A percentile compares a stretch with the other conserved stretches of the same genome.
These are phyloP conservation scores for Hemiscyllium ocellatum DNA, from an alignment of 2,113 vertebrate genomes.

Conservation along the genomic window DNA sequence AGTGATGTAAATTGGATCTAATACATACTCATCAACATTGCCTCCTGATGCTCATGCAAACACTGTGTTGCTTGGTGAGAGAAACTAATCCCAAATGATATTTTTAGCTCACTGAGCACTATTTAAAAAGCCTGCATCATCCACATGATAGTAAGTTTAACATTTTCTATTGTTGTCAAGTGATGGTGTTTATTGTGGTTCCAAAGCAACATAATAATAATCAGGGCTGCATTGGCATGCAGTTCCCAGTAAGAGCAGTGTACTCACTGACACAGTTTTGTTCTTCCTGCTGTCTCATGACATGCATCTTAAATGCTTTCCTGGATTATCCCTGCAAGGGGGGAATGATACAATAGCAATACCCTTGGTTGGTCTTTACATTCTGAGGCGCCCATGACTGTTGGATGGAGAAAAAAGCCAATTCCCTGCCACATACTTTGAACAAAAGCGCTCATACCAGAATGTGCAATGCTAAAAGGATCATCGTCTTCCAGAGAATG, in stretches of 20 bases:
- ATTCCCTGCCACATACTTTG: background rate
- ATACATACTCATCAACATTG: background rate
- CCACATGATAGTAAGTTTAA: too few species aligned
- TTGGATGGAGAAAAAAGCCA: background rate
- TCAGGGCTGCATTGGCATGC: background rate
- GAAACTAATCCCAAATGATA: background rate
- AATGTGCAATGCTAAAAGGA: background rate
- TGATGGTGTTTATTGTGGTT: background rate
- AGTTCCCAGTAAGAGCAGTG: background rate
- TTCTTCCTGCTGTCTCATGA: background rate
- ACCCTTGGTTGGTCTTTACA: background rate
- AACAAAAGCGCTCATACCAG: background rate
- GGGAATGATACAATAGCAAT: background rate
- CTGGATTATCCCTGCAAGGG: background rate
- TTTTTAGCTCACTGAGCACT: too few species aligned
- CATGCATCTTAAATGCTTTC: background rate
- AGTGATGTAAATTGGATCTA: background rate
- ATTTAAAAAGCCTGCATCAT: too few species aligned
- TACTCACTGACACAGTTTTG: background rate
- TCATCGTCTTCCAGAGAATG: background rate
- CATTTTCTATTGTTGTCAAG: background rate
- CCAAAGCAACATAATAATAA: background rate
- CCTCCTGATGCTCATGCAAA: background rate
- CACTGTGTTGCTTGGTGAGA: too few species aligned
- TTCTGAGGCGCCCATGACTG: background rate